Conservation (phyloP, 1,140 invertebrate species). For the Hypothenemus hampei region DNA sequence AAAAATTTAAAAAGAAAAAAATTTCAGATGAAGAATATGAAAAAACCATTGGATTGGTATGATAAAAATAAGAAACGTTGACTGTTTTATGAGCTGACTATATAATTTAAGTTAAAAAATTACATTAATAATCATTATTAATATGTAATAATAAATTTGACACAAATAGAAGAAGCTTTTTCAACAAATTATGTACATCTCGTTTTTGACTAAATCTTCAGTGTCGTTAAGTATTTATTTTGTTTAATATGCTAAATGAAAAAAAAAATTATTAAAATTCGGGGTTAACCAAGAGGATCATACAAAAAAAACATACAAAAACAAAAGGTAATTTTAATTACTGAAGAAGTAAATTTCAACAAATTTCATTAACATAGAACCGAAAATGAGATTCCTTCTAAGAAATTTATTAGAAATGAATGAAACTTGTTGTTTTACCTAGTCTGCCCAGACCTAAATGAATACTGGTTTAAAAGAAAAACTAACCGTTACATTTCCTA, state of each 20-base stretch:
- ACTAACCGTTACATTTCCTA: not conserved
- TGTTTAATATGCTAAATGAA: not conserved
- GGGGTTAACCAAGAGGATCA: not conserved
- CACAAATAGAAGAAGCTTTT: conserved; percentile 28
- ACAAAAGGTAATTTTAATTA: no score
- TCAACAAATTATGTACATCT: conserved; percentile 32
- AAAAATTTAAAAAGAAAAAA: conserved; percentile 86
- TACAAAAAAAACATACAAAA: not conserved
- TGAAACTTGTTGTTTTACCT: no score
- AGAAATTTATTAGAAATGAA: no score
- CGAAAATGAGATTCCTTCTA: no score
- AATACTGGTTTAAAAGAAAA: not conserved
- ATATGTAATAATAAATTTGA: conserved; percentile 31
- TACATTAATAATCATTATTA: conserved; percentile 26
- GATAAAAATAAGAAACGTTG: not conserved
- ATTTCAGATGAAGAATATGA: conserved; percentile 59
- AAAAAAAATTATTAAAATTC: conserved; percentile 2
- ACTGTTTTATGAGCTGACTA: conserved; percentile 27
- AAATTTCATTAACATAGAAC: no score
- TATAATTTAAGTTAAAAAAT: conserved; percentile 36
- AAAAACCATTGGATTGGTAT: conserved; percentile 46
- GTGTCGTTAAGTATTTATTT: conserved; percentile 8
- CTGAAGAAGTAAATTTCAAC: no score
- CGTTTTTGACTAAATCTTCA: conserved; percentile 29
- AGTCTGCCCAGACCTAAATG: no score